Conservation (phyloP, 2,888 invertebrate genomes). For the Amphipoea oculea region DNA sequence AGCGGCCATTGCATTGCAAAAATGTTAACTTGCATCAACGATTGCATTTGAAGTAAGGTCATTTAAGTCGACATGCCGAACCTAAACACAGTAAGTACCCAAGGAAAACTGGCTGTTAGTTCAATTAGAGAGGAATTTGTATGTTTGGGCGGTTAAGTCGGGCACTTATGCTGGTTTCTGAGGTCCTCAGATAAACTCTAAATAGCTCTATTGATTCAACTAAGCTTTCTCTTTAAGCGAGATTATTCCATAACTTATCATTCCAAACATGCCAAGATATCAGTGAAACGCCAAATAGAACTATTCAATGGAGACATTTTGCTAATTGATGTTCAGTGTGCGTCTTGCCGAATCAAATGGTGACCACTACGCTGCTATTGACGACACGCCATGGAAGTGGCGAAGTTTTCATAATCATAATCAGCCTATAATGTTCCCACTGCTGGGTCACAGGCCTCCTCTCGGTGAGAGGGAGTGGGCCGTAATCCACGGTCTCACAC, state of each 20-base stretch:
- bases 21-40: slow-evolving; percentile 69
- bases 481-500: no score
- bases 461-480: no score
- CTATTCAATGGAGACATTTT: background rate
- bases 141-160: slow-evolving; percentile 66
- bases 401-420: background rate
- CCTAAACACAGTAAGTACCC: slow-evolving; percentile 66
- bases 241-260: background rate
- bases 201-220: background rate
- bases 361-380: background rate
- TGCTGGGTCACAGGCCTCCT: no score
- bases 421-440: no score
- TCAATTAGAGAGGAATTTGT: slow-evolving; percentile 74
- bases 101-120: slow-evolving; percentile 69
- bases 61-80: slow-evolving; percentile 62
- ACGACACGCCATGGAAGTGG: background rate
- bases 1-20: slow-evolving; percentile 65
- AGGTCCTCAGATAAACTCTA: background rate
- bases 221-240: background rate
- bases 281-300: background rate
- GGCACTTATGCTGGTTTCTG: slow-evolving; percentile 29
- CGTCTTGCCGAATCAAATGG: background rate
- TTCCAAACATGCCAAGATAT: background rate
- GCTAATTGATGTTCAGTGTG: background rate
- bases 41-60: slow-evolving; percentile 75